Base-by-base conservation (phyloP, 2,797 vertebrate genomes). In the Myioborus melanocephalus region DNA sequence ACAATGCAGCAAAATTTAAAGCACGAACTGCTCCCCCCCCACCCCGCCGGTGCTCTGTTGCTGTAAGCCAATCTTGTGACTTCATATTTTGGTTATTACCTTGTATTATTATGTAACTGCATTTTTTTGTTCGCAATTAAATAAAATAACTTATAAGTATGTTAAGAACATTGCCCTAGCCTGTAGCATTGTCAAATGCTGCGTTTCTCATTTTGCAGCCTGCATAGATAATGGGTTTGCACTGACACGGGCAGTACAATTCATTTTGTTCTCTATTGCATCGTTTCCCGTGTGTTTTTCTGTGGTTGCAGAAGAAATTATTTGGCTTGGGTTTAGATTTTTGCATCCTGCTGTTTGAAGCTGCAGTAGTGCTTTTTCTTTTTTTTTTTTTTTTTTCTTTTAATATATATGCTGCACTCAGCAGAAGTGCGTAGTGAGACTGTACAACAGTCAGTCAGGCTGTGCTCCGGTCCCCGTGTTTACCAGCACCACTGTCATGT, bases 1-100 rank as follows among this genome's bases (percentile, higher is more conserved):
- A 95, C 94, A 97, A 96, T 96, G 97, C 97, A 97, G 97, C 95
- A 96, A 93, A 96, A 97, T 93, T 75, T 87, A 50, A 83, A 77
- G 53, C 43, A 61, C 47, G 13, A 84, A 75, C 65, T 92, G 44
- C 59, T 65, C 8, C 34, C 35, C 16, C n/a, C 21, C 30, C 30
- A 8, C 32, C 19, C 15, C 4, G 28, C 37, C 9, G 41, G 24
- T 2, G 32, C 26, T 87, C 61, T 68, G 46, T 78, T 89, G 75
- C 84, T 90, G 90, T 75, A 47, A 92, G 73, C 72, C 27, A 26
- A 52, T 71, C 83, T 71, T 75, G 34, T 85, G 91, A 90, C 55
- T 95, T 81, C 52, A 6, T 72, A 50, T 95, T 93, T 95, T 81
- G 89, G 60, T 94, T 92, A 41, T 84, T 94, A 86, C 28, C 83